Conservation (phyloP, 2,113 vertebrate species). For the Romanogobio albipinnatus region DNA sequence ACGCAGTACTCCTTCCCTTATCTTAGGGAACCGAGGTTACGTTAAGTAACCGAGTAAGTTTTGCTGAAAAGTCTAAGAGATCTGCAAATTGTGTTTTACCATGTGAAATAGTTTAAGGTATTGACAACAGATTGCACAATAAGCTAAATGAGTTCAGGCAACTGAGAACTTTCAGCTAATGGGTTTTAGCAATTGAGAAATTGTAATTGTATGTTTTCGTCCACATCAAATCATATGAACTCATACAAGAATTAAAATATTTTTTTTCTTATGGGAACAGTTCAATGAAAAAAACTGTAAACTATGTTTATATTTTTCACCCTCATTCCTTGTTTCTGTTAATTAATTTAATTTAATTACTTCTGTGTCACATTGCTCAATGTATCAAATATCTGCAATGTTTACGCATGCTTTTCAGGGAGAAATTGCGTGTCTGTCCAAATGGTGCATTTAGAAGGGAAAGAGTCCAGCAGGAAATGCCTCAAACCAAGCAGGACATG, state of each 20-base stretch:
- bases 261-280: neutral
- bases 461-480: conserved; percentile 53
- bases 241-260: neutral
- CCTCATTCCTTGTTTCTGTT: neutral
- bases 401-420: conserved; percentile 54
- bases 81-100: no score
- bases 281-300: neutral
- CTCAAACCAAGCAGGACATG: conserved; percentile 71
- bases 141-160: no score
- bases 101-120: no score
- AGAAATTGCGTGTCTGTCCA: conserved; percentile 36
- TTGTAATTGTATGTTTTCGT: no score
- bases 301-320: neutral
- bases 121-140: no score
- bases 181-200: no score
- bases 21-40: no score
- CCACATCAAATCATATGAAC: neutral
- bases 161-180: no score
- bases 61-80: no score
- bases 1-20: no score
- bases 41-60: no score
- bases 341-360: neutral
- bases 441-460: conserved; percentile 49
- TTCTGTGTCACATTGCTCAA: neutral
- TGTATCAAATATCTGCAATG: neutral